These are phyloP conservation scores for Actenoides hombroni DNA, from an alignment of 2,113 vertebrate genomes.

Conservation along the genomic window DNA sequence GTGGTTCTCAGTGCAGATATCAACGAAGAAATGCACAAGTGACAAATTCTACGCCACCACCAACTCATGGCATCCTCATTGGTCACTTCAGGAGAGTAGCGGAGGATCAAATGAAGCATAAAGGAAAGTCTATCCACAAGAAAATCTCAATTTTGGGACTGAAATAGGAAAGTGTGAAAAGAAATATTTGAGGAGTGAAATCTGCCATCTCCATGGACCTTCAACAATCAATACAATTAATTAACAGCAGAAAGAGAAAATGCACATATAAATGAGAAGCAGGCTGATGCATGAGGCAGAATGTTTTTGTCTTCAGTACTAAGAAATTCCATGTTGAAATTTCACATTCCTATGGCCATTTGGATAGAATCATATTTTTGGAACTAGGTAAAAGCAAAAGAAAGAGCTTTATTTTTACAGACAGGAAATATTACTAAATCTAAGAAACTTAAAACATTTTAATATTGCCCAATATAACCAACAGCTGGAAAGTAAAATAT, in stretches of 20 bases:
- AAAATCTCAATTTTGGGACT: not conserved
- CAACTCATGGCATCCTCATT: not conserved
- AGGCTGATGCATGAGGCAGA: not conserved
- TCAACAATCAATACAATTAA: not conserved
- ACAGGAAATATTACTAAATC: conserved; percentile 53
- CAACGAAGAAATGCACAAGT: not conserved
- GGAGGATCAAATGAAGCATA: not conserved
- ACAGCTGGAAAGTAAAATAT: conserved; percentile 45
- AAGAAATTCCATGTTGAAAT: conserved; percentile 13
- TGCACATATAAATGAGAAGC: not conserved
- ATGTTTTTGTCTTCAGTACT: not conserved
- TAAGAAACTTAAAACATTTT: conserved; percentile 31
- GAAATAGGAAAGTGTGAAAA: not conserved
- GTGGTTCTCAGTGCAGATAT: not conserved
- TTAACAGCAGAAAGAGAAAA: conserved; percentile 15
- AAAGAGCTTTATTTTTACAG: conserved; percentile 26
- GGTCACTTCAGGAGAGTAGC: not conserved
- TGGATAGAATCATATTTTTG: conserved; percentile 22
- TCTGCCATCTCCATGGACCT: not conserved
- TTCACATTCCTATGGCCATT: conserved; percentile 3
- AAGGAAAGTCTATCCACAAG: not conserved
- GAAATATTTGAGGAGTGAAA: not conserved
- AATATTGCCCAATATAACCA: conserved; percentile 39
- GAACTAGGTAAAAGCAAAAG: conserved; percentile 29
- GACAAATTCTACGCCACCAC: not conserved